Percentiles rank a stretch among this genome's conserved stretches.
These are phyloP conservation scores for Pygathrix nemaeus DNA, from an alignment of 2,113 vertebrate genomes.

Conservation along the genomic window DNA sequence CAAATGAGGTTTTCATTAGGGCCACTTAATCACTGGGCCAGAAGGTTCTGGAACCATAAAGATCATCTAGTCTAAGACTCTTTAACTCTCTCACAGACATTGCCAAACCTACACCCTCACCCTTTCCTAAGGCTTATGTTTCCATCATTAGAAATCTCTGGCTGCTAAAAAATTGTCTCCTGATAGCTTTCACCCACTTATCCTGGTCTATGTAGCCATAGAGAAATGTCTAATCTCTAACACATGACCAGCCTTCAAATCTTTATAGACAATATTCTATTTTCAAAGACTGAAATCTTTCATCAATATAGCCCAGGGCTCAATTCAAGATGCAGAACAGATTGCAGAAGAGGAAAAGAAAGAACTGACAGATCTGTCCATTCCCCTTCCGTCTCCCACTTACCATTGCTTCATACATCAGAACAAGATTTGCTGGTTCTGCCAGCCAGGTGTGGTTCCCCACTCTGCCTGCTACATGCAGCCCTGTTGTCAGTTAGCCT, in stretches of 20 bases:
- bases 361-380: neutral
- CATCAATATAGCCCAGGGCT: neutral
- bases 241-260: neutral
- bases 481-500: neutral
- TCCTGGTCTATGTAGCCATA: neutral
- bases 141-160: neutral
- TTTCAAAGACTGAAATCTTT: constrained; percentile 31
- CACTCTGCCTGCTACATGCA: neutral
- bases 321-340: neutral
- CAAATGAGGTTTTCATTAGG: neutral
- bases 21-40: neutral
- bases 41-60: neutral
- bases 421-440: neutral
- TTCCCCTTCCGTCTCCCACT: accelerated
- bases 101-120: neutral
- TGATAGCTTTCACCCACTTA: neutral
- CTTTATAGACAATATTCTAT: neutral
- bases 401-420: neutral
- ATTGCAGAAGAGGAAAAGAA: constrained; percentile 28
- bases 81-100: neutral
- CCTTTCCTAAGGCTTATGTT: neutral
- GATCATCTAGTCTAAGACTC: neutral
- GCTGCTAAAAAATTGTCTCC: neutral
- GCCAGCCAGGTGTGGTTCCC: neutral
- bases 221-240: neutral